Base-by-base conservation (phyloP, 2,113 vertebrate species). In the Pholis gunnellus region DNA sequence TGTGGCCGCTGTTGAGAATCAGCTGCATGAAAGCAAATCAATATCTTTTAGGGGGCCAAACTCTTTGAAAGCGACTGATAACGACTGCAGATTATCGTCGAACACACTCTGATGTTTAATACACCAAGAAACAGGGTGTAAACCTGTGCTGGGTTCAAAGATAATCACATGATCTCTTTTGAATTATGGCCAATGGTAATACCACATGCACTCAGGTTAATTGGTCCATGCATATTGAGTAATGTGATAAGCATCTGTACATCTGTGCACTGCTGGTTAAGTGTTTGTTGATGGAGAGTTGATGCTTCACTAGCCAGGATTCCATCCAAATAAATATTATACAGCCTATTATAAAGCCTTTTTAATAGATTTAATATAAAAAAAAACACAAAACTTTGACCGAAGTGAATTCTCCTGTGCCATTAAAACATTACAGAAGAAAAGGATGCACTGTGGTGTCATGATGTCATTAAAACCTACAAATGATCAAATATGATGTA, bases 161-260 rank as follows among this genome's bases (percentile, higher is more conserved):
- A 40, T 34, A 40, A 57, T 61, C 64, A 70, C 29, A 48, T 67
- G 44, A 54, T 10, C 13, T 29, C 6, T 38, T 60, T 61, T 79
- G 56, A 75, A 79, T 81, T 48, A 46, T 5, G 48, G 20, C 20
- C 18, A n/a, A 44, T 20, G 50, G 20, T 52, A 20, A 52, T 22
- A 22, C 1, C 48, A 61, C 48, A 22, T n/a, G 59, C 73, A 74
- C 67, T 67, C 22, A 69, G 80, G 60, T 50, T 38, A 52, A 87
- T 87, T 54, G 70, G 54, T 64, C 57, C 10, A 82, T 82, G 71
- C 65, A 66, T 76, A 74, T 66, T 60, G 67, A 75, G 1, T 18
- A 27, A 31, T 9, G 31, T 71, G 73, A 44, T 63, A 27, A 65
- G 59, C 59, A 60, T 66, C 59, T 57, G 4, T 44, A 44, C 13